phyloP scores from a whole-genome alignment of 1,140 invertebrate species.

The Drosophila ogumai region DNA sequence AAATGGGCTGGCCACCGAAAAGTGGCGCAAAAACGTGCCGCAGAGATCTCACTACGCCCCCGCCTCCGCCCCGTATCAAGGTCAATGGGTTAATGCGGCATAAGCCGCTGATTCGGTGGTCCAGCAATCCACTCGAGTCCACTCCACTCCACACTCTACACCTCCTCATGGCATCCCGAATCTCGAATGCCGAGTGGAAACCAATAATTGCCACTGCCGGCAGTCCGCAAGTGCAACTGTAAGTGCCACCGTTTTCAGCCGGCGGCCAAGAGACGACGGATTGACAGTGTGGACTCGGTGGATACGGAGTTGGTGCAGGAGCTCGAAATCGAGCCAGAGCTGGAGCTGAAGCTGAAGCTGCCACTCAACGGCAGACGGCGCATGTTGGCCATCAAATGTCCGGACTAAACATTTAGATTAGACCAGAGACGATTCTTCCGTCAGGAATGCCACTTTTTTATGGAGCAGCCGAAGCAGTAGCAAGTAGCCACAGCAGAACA shows the following conservation, averaged over 20 bases:
- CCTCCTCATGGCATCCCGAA: conserved; percentile 9
- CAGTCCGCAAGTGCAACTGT: conserved; percentile 81
- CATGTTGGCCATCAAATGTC: conserved; percentile 82
- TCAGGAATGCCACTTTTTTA: conserved; percentile 80
- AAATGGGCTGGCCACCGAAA: not conserved
- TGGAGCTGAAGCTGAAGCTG: conserved; percentile 55
- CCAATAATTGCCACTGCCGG: conserved; percentile 72
- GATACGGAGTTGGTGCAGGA: conserved; percentile 1
- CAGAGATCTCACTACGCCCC: conserved; percentile 43
- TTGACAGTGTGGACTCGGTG: conserved; percentile 56
- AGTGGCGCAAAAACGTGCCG: conserved; percentile 74
- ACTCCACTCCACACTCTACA: conserved; percentile 57
- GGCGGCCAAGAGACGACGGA: conserved; percentile 50
- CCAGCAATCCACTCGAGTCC: conserved; percentile 10
- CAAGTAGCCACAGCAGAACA: conserved; percentile 58
- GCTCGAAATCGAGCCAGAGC: conserved; percentile 37
- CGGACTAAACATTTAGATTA: conserved; percentile 79
- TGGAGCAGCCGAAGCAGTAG: conserved; percentile 46
- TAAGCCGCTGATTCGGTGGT: conserved; percentile 31
- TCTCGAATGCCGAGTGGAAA: conserved; percentile 45
- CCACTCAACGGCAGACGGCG: conserved; percentile 71
- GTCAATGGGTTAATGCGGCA: conserved; percentile 77
- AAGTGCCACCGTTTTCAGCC: conserved; percentile 77
- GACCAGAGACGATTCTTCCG: conserved; percentile 69
- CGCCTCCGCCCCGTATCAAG: conserved; percentile 61